Percentiles rank a stretch among this genome's conserved stretches.
Conservation (phyloP, 2,888 invertebrate genomes). For the Tetheella fluctuosa region DNA sequence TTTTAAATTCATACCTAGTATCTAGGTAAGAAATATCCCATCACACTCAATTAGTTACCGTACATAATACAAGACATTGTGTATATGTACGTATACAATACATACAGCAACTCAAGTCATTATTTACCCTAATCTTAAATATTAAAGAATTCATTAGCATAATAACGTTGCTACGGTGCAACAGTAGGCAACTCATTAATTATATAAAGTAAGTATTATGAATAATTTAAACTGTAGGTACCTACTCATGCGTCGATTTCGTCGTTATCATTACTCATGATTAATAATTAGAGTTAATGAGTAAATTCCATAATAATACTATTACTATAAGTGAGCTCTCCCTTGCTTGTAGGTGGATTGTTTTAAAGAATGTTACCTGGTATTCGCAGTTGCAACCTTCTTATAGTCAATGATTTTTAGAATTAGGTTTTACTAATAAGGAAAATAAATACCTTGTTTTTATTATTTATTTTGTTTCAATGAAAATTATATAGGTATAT, state of each 20-base stretch:
- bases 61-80: not conserved
- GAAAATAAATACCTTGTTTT: constrained; percentile 79
- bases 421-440: constrained; percentile 76
- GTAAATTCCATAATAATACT: constrained; percentile 81
- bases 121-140: constrained; percentile 9
- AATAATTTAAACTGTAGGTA: constrained; percentile 3
- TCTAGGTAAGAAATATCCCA: constrained; percentile 22
- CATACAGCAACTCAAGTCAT: not conserved
- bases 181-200: not conserved
- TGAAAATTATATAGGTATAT: constrained; percentile 83
- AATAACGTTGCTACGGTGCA: not conserved
- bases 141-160: not conserved
- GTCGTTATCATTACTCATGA: constrained; percentile 68
- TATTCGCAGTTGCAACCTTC: constrained; percentile 71
- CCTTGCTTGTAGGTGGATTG: constrained; percentile 81
- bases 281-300: constrained; percentile 76
- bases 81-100: not conserved
- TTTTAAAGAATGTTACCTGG: constrained; percentile 79
- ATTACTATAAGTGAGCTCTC: constrained; percentile 77
- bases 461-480: constrained; percentile 84
- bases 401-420: constrained; percentile 81
- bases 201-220: not conserved
- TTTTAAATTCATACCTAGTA: constrained; percentile 30
- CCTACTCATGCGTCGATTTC: constrained; percentile 50
- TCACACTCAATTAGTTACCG: constrained; percentile 12